phyloP scores from a whole-genome alignment of 1,140 invertebrate species.

The Habropoda laboriosa region DNA sequence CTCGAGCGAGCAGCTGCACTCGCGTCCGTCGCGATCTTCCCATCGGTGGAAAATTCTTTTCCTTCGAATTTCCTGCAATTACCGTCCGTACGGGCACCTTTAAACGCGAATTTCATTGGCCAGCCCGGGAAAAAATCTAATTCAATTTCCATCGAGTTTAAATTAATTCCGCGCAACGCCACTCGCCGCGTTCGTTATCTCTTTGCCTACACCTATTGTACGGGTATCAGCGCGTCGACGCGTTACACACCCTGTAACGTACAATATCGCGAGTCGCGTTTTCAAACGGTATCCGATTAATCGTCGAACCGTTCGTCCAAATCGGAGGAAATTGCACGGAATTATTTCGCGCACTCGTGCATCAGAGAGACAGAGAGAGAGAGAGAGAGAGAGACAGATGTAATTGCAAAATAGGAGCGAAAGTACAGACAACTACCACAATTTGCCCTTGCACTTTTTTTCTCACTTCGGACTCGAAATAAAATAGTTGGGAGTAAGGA shows the following conservation, averaged over 20 bases:
- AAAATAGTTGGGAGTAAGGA: too few species aligned
- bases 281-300: slow-evolving; percentile 11
- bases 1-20: too few species aligned
- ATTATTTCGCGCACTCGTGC: background rate
- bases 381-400: slow-evolving; percentile 4
- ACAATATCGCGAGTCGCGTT: background rate
- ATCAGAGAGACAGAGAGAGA: background rate
- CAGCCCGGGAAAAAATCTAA: background rate
- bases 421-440: too few species aligned
- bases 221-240: slow-evolving; percentile 2
- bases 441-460: too few species aligned
- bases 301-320: background rate
- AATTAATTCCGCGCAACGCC: slow-evolving; percentile 28
- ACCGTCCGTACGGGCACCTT: background rate
- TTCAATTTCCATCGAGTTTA: slow-evolving; percentile 27
- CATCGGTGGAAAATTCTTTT: too few species aligned
- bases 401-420: too few species aligned
- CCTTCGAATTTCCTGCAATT: slow-evolving; percentile 8
- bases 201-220: background rate
- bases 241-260: background rate
- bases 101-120: background rate
- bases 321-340: background rate
- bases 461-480: too few species aligned
- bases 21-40: too few species aligned
- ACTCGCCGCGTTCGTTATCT: slow-evolving; percentile 28